Base-by-base conservation (phyloP, 1,140 invertebrate genomes). In the Phortica variegata region DNA sequence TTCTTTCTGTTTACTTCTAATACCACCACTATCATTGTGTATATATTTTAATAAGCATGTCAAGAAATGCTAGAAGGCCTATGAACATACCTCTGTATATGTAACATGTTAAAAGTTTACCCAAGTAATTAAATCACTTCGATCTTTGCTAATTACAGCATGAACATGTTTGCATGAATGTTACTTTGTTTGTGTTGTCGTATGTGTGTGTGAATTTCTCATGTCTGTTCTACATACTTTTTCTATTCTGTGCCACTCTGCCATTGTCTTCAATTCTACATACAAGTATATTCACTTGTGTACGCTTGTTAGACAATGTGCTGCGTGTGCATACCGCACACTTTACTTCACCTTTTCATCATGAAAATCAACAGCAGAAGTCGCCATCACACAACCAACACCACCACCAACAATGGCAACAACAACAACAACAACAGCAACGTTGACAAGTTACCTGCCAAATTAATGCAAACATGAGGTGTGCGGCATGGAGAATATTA, bases 391-490 rank as follows among this genome's bases (percentile, higher is more conserved):
- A n/a, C 9, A 16, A 23, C n/a, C 45, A 47, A 19, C 23, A 40
- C 38, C 48, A 39, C 51, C 43, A 49, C 38, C 54, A 36, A 51
- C 55, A 57, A 42, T 48, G 57, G 49, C 49, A n/a, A 48, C 41
- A 58, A 53, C 41, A 53, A 46, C 34, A 40, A 43, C 52, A 49
- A 42, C 53, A 66, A 68, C 65, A 60, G 69, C 50, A 62, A 57
- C 55, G 65, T 60, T 68, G 60, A 68, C 63, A 68, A 68, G 65
- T 68, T 69, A 68, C 65, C 63, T 68, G 63, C 65, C 65, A 68
- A 68, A 68, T 68, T 68, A 68, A 68, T 68, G 63, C 63, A 69
- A 68, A 68, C 63, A 68, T 63, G 63, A 65, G 60, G 63, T 65
- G 63, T 69, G 63, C 60, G 63, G 63, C 63, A 68, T 44, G 56